Base-by-base conservation (phyloP, 2,888 invertebrate species). In the Iphiclides podalirius region DNA sequence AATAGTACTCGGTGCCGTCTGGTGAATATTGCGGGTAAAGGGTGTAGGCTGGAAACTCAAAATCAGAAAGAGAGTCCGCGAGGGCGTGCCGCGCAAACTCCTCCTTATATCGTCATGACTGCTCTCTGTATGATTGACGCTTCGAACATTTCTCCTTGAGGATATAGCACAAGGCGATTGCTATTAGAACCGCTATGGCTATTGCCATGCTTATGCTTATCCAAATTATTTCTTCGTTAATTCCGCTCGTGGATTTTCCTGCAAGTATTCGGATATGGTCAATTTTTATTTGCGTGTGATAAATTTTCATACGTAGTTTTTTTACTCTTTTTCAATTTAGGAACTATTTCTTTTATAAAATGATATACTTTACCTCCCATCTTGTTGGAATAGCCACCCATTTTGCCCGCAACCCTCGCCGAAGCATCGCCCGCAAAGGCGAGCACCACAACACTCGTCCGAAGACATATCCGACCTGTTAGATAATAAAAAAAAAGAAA, bases 141-240 rank as follows among this genome's bases (percentile, higher is more conserved):
- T 94, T 94, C 64, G 92, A 91, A 77, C 94, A 95, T 72, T 95
- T 95, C 81, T 95, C 95, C 50, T 93, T 90, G 57, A 94, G 91
- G 58, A 95, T 94, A 78, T 95, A 95, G 85, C 95, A 95, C 9
- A 95, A 86, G 0, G 95, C 95, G 64, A 95, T 93, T 15, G 94
- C 94, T 73, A 95, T 95, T 43, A 95, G 90, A 2, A 95, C 90
- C 4, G 93, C 94, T 62, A 95, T 95, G 49, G 94, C 93, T 57
- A 95, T 93, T 26, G 94, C 94, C 95, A 95, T 95, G 45, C 95
- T 95, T 75, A 95, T 94, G 83, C 95, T 95, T 67, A 95, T 94
- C 95, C 95, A 95, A 72, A 95, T 95, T 61, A 95, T 95, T 79
- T 95, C 95, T 75, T 95, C 95, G 79, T 95, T 95, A 76, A 95